These are phyloP conservation scores for Odontesthes bonariensis DNA, from an alignment of 2,113 vertebrate species.

Conservation along the genomic window DNA sequence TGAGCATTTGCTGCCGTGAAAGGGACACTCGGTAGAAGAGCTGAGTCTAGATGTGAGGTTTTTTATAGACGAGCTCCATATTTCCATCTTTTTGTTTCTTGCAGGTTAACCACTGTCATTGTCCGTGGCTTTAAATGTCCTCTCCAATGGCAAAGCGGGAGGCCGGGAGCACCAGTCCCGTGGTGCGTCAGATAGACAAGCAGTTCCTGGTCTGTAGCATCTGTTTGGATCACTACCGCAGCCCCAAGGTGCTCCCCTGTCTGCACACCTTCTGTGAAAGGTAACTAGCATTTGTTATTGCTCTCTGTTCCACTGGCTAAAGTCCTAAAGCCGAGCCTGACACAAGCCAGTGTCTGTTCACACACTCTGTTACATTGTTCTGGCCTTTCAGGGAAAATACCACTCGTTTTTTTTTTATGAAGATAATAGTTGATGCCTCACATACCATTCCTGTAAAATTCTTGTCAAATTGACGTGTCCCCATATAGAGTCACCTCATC, in stretches of 20 bases:
- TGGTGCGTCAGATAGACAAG: constrained; percentile 95
- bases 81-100: constrained; percentile 24
- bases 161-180: constrained; percentile 87
- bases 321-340: constrained; percentile 3
- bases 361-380: constrained; percentile 1
- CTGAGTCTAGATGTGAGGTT: neutral
- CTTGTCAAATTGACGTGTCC: constrained; percentile 25
- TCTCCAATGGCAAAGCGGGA: constrained; percentile 88
- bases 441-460: constrained; percentile 24
- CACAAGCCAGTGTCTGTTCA: constrained; percentile 12
- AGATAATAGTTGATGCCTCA: neutral
- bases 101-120: constrained; percentile 72
- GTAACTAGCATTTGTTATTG: constrained; percentile 73
- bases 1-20: neutral
- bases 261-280: constrained; percentile 97
- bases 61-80: neutral
- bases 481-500: constrained; percentile 18
- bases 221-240: constrained; percentile 93
- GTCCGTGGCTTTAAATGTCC: constrained; percentile 75
- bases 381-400: neutral
- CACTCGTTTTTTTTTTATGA: neutral
- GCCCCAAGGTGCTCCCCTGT: constrained; percentile 90
- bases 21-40: constrained; percentile 12
- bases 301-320: neutral
- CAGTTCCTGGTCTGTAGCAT: constrained; percentile 98